A percentile compares a stretch with the other conserved stretches of the same genome.
These are phyloP conservation scores for Heteromurus nitidus DNA, from an alignment of 2,888 invertebrate species.

Conservation along the genomic window DNA sequence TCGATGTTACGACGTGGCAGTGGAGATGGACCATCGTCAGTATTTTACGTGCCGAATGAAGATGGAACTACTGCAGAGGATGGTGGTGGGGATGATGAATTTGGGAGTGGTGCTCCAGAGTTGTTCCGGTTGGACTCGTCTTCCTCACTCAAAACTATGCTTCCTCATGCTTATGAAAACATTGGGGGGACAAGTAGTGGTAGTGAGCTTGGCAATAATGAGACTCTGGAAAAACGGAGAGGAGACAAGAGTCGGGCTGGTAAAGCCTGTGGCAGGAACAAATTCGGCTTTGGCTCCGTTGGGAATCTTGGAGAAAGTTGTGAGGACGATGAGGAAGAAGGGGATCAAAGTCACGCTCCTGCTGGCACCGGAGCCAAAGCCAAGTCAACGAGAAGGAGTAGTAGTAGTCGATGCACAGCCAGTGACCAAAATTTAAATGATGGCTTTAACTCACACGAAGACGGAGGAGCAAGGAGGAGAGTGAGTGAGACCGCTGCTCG, in stretches of 20 bases:
- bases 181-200: slow-evolving; percentile 61
- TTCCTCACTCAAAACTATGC: slow-evolving; percentile 34
- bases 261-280: slow-evolving; percentile 43
- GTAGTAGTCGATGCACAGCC: slow-evolving; percentile 40
- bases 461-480: not conserved
- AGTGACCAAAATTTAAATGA: slow-evolving; percentile 65
- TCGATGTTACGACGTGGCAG: slow-evolving; percentile 46
- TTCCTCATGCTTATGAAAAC: slow-evolving; percentile 56
- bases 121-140: slow-evolving; percentile 62
- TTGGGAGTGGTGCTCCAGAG: slow-evolving; percentile 3
- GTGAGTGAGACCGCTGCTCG: no score
- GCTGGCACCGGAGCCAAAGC: slow-evolving; percentile 48
- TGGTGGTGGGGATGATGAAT: slow-evolving; percentile 39
- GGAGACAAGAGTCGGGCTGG: not conserved
- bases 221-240: slow-evolving; percentile 20
- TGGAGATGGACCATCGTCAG: slow-evolving; percentile 55
- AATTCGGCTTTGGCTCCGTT: slow-evolving; percentile 63
- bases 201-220: slow-evolving; percentile 58
- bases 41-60: slow-evolving; percentile 65
- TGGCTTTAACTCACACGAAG: slow-evolving; percentile 42
- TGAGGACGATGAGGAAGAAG: slow-evolving; percentile 11
- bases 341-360: slow-evolving; percentile 20
- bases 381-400: slow-evolving; percentile 42
- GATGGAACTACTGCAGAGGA: slow-evolving; percentile 46
- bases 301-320: slow-evolving; percentile 60